These are phyloP conservation scores for Phymanthus crucifer DNA, from an alignment of 92 coral and sea anemone genomes.

Conservation along the genomic window DNA sequence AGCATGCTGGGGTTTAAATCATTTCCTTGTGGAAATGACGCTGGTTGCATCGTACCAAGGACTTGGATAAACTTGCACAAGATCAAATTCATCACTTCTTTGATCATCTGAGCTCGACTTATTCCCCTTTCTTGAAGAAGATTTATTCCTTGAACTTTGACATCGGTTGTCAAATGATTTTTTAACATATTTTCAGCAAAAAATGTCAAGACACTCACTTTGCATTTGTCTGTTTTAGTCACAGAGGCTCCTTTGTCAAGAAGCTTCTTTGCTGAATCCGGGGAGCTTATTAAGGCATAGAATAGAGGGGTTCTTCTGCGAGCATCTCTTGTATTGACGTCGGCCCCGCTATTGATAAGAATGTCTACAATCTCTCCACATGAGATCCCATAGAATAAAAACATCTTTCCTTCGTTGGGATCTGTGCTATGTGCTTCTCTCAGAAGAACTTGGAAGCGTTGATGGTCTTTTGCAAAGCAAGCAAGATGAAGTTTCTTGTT, in stretches of 20 bases:
- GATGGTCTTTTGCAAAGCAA: not conserved
- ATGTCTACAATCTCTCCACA: too few relatives aligned
- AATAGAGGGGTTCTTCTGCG: too few relatives aligned
- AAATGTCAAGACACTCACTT: not conserved
- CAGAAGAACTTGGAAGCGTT: not conserved
- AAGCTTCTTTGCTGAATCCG: not conserved
- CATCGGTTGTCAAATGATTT: too few relatives aligned
- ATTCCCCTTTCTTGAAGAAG: too few relatives aligned
- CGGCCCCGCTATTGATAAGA: too few relatives aligned
- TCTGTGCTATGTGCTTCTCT: not conserved
- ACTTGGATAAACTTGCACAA: too few relatives aligned
- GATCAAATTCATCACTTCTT: too few relatives aligned
- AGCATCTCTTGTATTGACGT: too few relatives aligned
- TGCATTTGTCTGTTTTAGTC: not conserved
- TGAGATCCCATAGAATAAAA: too few relatives aligned
- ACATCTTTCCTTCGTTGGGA: not conserved
- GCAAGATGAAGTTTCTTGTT: not conserved
- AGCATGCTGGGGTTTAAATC: not conserved
- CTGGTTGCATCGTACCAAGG: not conserved
- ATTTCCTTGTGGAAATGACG: not conserved
- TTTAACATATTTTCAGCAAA: not conserved
- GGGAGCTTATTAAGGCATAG: too few relatives aligned
- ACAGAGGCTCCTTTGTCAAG: not conserved
- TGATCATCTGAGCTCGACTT: not conserved
- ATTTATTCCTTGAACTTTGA: too few relatives aligned